phyloP scores from a whole-genome alignment of 2,888 invertebrate genomes.

The Andrena bicolor region DNA sequence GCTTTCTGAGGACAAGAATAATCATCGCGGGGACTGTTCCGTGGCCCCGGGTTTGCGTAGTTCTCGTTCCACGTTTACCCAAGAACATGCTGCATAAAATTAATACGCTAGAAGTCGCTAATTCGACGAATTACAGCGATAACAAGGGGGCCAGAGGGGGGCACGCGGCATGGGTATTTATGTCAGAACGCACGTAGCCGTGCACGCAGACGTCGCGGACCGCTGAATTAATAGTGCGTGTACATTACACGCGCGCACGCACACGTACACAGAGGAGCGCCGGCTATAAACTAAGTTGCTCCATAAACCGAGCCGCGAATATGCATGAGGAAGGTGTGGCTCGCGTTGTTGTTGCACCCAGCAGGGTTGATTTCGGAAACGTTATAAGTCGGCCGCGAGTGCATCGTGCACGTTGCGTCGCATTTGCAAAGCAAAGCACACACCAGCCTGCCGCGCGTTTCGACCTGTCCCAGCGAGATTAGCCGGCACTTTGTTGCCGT shows the following conservation, averaged over 20 bases:
- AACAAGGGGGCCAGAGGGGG: constrained; percentile 16
- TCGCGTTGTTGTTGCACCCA: constrained; percentile 67
- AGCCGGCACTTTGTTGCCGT: constrained; percentile 53
- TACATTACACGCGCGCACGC: constrained; percentile 40
- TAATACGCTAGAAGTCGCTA: constrained; percentile 38
- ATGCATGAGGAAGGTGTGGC: constrained; percentile 82
- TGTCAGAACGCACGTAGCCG: constrained; percentile 39
- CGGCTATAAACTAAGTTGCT: constrained; percentile 74
- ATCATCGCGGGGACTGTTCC: background rate
- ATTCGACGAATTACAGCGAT: constrained; percentile 52
- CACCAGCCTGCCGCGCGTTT: constrained; percentile 22
- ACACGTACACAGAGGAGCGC: constrained; percentile 38
- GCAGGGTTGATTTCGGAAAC: constrained; percentile 79
- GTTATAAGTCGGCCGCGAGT: constrained; percentile 78
- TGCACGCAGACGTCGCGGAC: constrained; percentile 40
- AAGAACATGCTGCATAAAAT: constrained; percentile 6
- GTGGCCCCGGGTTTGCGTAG: background rate
- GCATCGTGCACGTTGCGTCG: constrained; percentile 71
- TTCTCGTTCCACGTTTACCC: background rate
- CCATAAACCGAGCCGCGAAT: constrained; percentile 77
- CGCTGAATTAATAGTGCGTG: constrained; percentile 78
- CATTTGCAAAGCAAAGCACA: constrained; percentile 81
- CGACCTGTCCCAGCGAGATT: constrained; percentile 49
- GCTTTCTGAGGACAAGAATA: background rate
- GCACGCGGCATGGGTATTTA: constrained; percentile 34